These are phyloP conservation scores for Stylophora pistillata DNA, from an alignment of 64 coral and sea anemone genomes.

Conservation along the genomic window DNA sequence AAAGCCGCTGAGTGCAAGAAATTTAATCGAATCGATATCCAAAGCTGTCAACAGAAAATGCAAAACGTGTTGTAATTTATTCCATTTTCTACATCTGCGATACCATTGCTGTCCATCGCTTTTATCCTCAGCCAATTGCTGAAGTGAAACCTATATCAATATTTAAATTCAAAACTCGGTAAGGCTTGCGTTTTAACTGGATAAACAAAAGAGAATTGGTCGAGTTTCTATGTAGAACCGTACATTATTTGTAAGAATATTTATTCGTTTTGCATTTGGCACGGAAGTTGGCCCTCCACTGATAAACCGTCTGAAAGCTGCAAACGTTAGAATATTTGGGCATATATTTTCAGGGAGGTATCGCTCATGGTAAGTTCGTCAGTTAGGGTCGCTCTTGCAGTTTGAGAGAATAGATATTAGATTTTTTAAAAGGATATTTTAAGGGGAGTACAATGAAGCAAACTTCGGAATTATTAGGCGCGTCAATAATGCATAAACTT, in stretches of 20 bases:
- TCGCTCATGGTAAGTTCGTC: too few species aligned
- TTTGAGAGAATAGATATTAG: too few species aligned
- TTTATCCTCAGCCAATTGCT: background rate
- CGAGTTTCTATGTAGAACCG: background rate
- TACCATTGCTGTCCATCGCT: background rate
- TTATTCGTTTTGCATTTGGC: background rate
- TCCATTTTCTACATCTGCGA: background rate
- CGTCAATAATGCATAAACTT: too few species aligned
- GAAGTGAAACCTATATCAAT: background rate
- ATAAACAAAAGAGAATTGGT: conserved; percentile 23
- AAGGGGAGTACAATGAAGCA: too few species aligned
- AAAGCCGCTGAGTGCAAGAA: too few species aligned
- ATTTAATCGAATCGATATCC: background rate
- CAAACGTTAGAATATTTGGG: too few species aligned
- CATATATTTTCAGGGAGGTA: too few species aligned
- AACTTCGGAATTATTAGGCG: too few species aligned
- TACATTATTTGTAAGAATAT: background rate
- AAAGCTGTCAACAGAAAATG: background rate
- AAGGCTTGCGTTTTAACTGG: background rate
- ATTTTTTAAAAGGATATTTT: too few species aligned
- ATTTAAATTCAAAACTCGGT: background rate
- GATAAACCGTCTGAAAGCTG: too few species aligned
- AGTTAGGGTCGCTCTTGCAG: too few species aligned
- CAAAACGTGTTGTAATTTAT: background rate
- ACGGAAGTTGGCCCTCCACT: background rate